These are phyloP conservation scores for Spodoptera littoralis DNA, from an alignment of 2,888 invertebrate genomes.

Conservation along the genomic window DNA sequence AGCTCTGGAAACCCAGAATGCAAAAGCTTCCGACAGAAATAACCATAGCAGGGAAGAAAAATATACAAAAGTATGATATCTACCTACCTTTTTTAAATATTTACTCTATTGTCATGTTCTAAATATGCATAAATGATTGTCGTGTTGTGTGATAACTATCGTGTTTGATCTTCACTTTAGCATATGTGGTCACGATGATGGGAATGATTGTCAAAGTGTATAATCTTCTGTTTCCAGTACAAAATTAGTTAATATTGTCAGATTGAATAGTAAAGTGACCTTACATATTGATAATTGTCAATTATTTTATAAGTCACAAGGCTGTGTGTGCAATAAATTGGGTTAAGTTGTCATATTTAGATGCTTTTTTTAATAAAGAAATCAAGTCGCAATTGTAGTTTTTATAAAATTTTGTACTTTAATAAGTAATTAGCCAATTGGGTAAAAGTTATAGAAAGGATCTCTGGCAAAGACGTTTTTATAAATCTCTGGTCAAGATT, in stretches of 20 bases:
- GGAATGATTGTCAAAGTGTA: too few species aligned
- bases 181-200: too few species aligned
- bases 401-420: constrained; percentile 4
- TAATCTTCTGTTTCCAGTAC: constrained; percentile 3
- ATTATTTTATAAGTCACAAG: constrained; percentile 70
- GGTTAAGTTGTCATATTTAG: constrained; percentile 59
- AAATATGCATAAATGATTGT: too few species aligned
- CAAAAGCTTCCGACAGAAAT: too few species aligned
- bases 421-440: background rate
- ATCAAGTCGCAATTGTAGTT: constrained; percentile 29
- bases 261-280: constrained; percentile 47
- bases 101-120: too few species aligned
- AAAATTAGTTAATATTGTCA: constrained; percentile 15
- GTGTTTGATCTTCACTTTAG: too few species aligned
- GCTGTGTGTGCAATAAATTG: constrained; percentile 78
- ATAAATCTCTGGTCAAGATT: constrained; percentile 56
- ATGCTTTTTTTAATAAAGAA: constrained; percentile 54
- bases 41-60: too few species aligned
- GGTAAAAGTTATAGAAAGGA: constrained; percentile 31
- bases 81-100: too few species aligned
- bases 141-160: too few species aligned
- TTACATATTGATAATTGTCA: constrained; percentile 61
- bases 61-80: too few species aligned
- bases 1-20: too few species aligned
- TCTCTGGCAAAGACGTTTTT: constrained; percentile 20